phyloP scores from a whole-genome alignment of 2,113 vertebrate genomes.

The Sinocyclocheilus grahami region DNA sequence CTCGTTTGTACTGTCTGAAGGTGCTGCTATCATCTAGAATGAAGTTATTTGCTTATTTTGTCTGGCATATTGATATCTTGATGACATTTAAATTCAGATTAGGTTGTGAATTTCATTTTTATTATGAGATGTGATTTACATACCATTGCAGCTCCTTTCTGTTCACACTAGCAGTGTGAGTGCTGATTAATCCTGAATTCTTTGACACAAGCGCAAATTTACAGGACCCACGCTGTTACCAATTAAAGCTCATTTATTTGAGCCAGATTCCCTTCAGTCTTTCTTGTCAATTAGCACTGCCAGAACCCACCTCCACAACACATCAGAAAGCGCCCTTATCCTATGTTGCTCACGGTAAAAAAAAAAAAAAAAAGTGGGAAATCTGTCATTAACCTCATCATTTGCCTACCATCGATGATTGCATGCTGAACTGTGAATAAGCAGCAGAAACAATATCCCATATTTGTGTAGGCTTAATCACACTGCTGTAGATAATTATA shows the following conservation, averaged over 20 bases:
- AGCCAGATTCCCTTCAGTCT: constrained; percentile 14
- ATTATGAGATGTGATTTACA: constrained; percentile 13
- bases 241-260: constrained; percentile 40
- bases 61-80: not conserved
- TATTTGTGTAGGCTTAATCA: constrained; percentile 40
- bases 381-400: constrained; percentile 36
- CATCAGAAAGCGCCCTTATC: constrained; percentile 3
- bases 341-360: no score
- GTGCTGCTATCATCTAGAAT: not conserved
- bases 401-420: constrained; percentile 14
- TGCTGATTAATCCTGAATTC: not conserved
- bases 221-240: constrained; percentile 30
- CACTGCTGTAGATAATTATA: constrained; percentile 38
- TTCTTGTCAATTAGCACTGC: constrained; percentile 30
- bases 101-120: not conserved
- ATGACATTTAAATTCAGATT: constrained; percentile 12
- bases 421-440: constrained; percentile 24
- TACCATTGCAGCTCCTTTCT: not conserved
- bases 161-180: not conserved
- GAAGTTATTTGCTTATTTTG: not conserved
- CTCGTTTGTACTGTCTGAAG: not conserved
- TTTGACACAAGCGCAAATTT: not conserved
- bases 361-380: constrained; percentile 30
- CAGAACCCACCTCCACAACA: constrained; percentile 30
- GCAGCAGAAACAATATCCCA: not conserved